A percentile compares a stretch with the other conserved stretches of the same genome.
These are phyloP conservation scores for Corticium candelabrum DNA, from an alignment of 37 sponge, comb jelly and placozoan genomes.

Conservation along the genomic window DNA sequence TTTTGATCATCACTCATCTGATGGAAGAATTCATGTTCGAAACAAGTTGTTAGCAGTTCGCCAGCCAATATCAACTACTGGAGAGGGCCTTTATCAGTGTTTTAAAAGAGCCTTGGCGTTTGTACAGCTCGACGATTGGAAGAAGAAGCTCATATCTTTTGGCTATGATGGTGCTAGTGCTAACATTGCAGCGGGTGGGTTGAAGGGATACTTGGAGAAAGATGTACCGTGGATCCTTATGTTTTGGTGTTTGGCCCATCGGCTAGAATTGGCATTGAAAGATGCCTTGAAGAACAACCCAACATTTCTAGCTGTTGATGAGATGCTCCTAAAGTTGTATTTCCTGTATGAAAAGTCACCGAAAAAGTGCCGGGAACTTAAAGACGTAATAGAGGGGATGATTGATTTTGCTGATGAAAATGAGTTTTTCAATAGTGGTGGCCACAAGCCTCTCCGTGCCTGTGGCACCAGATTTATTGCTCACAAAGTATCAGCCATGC, in stretches of 20 bases:
- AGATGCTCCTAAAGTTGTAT: neutral
- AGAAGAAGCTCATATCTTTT: no score
- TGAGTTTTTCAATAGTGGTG: no score
- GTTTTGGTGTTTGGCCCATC: neutral
- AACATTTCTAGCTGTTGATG: neutral
- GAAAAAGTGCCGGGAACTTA: neutral
- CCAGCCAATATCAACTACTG: neutral
- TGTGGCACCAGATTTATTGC: neutral
- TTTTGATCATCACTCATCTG: neutral
- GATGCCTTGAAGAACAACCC: neutral
- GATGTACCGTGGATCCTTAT: neutral
- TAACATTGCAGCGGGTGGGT: neutral
- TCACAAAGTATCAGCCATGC: neutral
- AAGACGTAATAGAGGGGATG: neutral
- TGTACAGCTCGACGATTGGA: neutral
- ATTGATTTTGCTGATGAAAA: no score
- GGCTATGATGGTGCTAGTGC: neutral
- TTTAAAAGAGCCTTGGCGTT: neutral
- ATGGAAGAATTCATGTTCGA: conserved; percentile 7
- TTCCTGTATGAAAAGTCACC: neutral
- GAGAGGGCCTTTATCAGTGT: conserved; percentile 20
- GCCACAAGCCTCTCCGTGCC: neutral
- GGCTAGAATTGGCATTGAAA: neutral
- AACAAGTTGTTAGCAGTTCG: neutral
- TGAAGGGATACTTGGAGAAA: neutral